Evolutionary conservation across 1,140 invertebrate species (phyloP).

Genomic region (Drosophila kohkoa): DNA sequence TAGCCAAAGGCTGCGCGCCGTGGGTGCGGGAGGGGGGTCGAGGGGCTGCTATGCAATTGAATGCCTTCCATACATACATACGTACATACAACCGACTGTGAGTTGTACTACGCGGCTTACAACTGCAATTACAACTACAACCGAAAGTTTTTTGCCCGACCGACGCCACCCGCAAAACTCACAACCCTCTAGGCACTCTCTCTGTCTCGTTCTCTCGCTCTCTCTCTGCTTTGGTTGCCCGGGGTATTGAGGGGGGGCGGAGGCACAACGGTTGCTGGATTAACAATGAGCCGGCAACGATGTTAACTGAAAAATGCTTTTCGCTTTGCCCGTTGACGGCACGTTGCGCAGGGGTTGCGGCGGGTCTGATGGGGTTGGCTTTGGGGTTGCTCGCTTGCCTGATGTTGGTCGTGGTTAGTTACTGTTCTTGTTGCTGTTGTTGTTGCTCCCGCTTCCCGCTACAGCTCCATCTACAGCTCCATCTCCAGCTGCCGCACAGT

Average conservation of each 20-base stretch:
- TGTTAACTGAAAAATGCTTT: conserved; percentile 79
- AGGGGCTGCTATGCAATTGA: conserved; percentile 1
- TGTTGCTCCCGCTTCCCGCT: neutral
- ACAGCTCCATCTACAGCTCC: neutral
- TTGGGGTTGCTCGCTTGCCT: conserved; percentile 16
- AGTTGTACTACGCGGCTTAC: conserved; percentile 71
- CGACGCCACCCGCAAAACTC: conserved; percentile 5
- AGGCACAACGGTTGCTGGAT: conserved; percentile 28
- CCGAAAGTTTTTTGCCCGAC: conserved; percentile 8
- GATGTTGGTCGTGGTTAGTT: conserved; percentile 19
- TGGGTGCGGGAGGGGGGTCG: neutral
- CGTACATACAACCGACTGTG: conserved; percentile 23
- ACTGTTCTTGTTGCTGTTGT: conserved; percentile 15
- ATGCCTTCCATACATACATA: neutral
- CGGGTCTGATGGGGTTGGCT: conserved; percentile 14
- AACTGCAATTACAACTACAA: conserved; percentile 71
- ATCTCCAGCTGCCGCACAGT: conserved; percentile 33
- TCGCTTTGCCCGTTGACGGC: conserved; percentile 58
- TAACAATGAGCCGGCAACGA: conserved; percentile 74
- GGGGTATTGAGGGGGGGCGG: neutral
- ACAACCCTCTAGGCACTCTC: neutral
- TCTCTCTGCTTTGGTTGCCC: neutral
- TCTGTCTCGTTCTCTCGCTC: neutral
- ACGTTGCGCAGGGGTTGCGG: conserved; percentile 23
- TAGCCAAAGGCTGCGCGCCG: neutral